Conservation (phyloP, 2,888 invertebrate species). For the Torymus aiolomorphi region DNA sequence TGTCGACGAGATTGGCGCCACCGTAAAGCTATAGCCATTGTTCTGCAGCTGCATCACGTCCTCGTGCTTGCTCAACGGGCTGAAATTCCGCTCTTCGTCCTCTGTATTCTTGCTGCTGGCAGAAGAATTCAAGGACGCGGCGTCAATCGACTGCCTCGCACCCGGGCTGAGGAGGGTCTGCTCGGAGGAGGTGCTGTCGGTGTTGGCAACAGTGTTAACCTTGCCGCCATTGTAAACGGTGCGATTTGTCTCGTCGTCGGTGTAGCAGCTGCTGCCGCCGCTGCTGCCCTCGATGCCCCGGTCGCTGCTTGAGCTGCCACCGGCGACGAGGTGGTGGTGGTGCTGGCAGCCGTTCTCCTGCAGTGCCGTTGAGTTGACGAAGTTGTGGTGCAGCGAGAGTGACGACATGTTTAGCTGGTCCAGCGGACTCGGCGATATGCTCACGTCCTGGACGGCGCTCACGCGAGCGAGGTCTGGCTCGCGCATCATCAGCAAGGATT, state of each 20-base stretch:
- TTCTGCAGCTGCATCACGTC: not conserved
- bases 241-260: conserved; percentile 56
- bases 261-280: conserved; percentile 4
- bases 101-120: conserved; percentile 68
- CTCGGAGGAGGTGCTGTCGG: conserved; percentile 49
- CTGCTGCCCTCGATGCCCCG: conserved; percentile 61
- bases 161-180: conserved; percentile 62
- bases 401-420: conserved; percentile 58
- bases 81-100: conserved; percentile 63
- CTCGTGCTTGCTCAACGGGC: too few relatives aligned
- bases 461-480: conserved; percentile 77
- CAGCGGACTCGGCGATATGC: conserved; percentile 18
- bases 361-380: conserved; percentile 57
- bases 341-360: conserved; percentile 42
- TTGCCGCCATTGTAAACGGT: conserved; percentile 59
- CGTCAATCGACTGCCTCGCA: conserved; percentile 68
- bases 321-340: conserved; percentile 61
- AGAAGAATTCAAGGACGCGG: conserved; percentile 67
- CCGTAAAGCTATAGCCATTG: conserved; percentile 21
- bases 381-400: conserved; percentile 60
- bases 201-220: conserved; percentile 55
- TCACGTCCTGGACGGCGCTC: conserved; percentile 20
- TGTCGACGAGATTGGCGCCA: conserved; percentile 59
- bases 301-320: conserved; percentile 60
- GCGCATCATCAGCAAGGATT: conserved; percentile 80